phyloP scores from a whole-genome alignment of 1,140 invertebrate genomes.

The Saccostrea echinata region DNA sequence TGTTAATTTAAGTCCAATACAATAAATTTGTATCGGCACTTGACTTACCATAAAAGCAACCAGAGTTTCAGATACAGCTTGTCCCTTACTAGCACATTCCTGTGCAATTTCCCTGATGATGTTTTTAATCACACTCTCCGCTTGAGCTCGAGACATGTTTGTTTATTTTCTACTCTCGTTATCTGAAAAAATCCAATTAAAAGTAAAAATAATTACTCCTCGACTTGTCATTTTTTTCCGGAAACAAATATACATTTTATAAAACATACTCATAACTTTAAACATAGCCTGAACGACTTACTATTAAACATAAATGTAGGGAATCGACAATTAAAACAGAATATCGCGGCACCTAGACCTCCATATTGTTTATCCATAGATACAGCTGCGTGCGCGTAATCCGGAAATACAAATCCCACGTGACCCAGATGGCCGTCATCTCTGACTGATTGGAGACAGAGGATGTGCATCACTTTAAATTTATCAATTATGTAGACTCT shows the following conservation, averaged over 20 bases:
- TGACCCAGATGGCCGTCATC: conserved; percentile 65
- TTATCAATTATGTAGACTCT: neutral
- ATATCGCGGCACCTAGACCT: conserved; percentile 26
- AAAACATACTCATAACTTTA: no score
- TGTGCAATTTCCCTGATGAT: conserved; percentile 80
- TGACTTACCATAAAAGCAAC: conserved; percentile 79
- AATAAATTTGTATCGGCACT: no score
- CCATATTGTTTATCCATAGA: conserved; percentile 66
- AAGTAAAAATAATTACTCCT: neutral
- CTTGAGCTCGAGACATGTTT: conserved; percentile 78
- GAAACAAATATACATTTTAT: no score
- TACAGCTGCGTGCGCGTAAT: conserved; percentile 59
- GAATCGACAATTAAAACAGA: neutral
- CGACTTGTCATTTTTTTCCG: no score
- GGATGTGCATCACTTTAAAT: conserved; percentile 3
- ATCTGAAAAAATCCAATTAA: neutral
- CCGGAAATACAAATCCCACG: conserved; percentile 66
- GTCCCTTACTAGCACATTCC: conserved; percentile 80
- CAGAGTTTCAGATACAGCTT: conserved; percentile 80
- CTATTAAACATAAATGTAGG: no score
- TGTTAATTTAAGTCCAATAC: no score
- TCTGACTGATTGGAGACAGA: conserved; percentile 15
- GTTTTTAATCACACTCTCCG: conserved; percentile 80
- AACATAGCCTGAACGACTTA: no score
- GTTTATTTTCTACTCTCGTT: neutral